Percentiles rank a stretch among this genome's conserved stretches.
Conservation (phyloP, 2,888 invertebrate genomes). For the Ashinkailepas kermadecensis region DNA sequence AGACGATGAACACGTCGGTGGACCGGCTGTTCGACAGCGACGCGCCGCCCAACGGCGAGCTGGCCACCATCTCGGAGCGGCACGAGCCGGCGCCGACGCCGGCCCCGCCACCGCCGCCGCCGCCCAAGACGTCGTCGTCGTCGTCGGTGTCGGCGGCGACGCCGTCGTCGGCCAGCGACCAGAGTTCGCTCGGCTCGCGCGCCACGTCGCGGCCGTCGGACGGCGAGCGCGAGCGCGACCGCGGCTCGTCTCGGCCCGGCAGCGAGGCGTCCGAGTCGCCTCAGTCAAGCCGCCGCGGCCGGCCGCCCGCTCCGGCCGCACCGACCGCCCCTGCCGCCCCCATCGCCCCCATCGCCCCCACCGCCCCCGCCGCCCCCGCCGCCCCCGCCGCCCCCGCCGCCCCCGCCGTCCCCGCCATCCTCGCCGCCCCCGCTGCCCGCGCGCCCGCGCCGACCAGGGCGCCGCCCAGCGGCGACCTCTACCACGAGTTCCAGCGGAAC, state of each 20-base stretch:
- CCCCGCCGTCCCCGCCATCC: constrained; percentile 5
- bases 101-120: constrained; percentile 25
- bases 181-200: constrained; percentile 55
- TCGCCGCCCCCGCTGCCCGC: neutral
- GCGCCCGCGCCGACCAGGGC: neutral
- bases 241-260: neutral
- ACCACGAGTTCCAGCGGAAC: neutral
- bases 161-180: constrained; percentile 49
- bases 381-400: neutral
- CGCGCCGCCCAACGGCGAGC: constrained; percentile 53
- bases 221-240: constrained; percentile 25
- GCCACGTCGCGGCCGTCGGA: constrained; percentile 25
- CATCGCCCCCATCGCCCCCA: neutral
- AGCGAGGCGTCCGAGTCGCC: constrained; percentile 33
- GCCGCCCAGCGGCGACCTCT: neutral
- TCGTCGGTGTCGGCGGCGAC: constrained; percentile 25
- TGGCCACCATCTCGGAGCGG: constrained; percentile 46
- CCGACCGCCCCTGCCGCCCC: constrained; percentile 11
- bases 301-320: constrained; percentile 36
- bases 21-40: constrained; percentile 67
- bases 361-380: neutral
- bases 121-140: constrained; percentile 2
- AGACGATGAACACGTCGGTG: constrained; percentile 78
- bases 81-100: constrained; percentile 23
- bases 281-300: constrained; percentile 38